Conservation (phyloP, 2,888 invertebrate species). For the Coelopa pilipes region DNA sequence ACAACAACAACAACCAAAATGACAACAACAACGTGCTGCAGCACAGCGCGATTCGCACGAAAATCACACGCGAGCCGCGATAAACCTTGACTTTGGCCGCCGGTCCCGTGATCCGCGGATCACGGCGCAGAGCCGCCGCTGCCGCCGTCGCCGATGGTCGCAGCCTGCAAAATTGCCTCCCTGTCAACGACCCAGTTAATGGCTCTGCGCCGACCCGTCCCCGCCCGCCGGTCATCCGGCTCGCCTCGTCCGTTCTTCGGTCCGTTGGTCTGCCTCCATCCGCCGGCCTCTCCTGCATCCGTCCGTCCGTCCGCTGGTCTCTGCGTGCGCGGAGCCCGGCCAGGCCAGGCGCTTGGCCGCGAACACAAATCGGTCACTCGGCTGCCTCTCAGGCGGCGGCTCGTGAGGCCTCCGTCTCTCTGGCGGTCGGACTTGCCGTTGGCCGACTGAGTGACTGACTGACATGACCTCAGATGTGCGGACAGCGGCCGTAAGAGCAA, state of each 20-base stretch:
- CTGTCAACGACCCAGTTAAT: conserved; percentile 60
- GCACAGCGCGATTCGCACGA: neutral
- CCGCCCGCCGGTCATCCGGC: neutral
- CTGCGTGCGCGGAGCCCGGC: too few relatives aligned
- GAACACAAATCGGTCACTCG: conserved; percentile 57
- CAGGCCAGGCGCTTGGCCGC: conserved; percentile 51
- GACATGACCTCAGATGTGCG: conserved; percentile 6
- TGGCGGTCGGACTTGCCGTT: neutral
- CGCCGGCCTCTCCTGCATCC: conserved; percentile 44
- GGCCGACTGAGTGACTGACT: neutral
- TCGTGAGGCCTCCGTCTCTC: conserved; percentile 1
- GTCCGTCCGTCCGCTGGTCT: too few relatives aligned
- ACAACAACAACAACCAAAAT: neutral
- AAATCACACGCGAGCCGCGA: conserved; percentile 36
- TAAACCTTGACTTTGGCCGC: conserved; percentile 58
- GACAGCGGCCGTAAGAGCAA: too few relatives aligned
- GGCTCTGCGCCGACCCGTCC: conserved; percentile 9
- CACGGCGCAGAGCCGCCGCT: neutral
- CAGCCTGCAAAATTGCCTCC: neutral
- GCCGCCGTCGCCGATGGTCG: neutral
- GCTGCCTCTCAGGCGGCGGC: neutral
- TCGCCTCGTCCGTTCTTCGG: too few relatives aligned
- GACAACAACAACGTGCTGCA: neutral
- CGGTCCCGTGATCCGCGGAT: conserved; percentile 21
- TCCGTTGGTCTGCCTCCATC: neutral